Conservation (phyloP, 2,797 vertebrate species). For the Pseudochirops corinnae region DNA sequence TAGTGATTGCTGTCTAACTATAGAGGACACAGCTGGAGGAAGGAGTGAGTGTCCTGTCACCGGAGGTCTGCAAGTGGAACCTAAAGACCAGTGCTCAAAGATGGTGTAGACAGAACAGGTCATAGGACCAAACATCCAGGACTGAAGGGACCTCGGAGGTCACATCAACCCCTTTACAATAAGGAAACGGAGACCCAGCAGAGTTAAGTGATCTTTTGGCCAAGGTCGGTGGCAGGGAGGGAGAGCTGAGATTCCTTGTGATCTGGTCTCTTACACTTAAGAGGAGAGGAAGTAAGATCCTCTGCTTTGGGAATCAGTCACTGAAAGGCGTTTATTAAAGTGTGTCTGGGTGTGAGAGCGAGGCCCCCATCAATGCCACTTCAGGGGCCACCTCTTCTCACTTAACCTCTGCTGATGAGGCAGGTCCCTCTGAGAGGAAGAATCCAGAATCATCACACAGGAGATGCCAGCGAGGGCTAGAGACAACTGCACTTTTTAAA, state of each 20-base stretch:
- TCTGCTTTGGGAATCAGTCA: not conserved
- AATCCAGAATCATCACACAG: conserved; percentile 1
- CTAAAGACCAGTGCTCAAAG: not conserved
- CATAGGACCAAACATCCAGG: too few species aligned
- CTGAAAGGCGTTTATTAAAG: not conserved
- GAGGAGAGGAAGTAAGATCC: not conserved
- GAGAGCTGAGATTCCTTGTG: not conserved
- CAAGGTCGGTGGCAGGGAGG: not conserved
- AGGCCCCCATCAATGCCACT: not conserved
- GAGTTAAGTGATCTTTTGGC: not conserved
- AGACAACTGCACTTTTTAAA: not conserved
- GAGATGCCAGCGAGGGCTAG: not conserved
- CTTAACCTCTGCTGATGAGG: not conserved
- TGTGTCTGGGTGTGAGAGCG: not conserved
- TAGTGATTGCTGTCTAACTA: not conserved
- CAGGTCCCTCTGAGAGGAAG: not conserved
- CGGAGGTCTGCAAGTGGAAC: too few species aligned
- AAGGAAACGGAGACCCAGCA: not conserved
- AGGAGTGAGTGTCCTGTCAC: not conserved
- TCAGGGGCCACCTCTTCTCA: not conserved
- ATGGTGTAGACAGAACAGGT: too few species aligned
- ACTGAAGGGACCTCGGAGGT: rapidly evolving
- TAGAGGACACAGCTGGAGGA: not conserved
- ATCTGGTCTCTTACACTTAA: not conserved
- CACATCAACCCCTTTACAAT: not conserved